Evolutionary conservation across 2,113 vertebrate species (phyloP), one percentile per base, ranked within the genome.

Genomic region (Climacteris rufus): DNA sequence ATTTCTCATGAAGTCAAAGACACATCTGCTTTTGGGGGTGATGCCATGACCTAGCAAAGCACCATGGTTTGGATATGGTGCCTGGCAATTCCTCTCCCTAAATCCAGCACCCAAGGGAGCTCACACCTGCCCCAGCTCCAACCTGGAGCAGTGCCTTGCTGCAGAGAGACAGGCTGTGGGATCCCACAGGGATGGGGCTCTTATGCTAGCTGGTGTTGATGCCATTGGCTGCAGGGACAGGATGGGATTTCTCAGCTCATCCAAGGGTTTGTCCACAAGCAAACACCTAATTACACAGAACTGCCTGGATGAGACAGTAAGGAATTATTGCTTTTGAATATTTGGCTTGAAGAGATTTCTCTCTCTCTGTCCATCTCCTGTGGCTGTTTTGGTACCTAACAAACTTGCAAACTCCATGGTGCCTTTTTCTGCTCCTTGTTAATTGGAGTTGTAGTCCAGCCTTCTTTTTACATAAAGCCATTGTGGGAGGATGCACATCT

Each of bases 121-220:
- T 72, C 31, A 7, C 71, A 50, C 19, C 45, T n/a, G 50, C 68
- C 28, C 28, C 20, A 13, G 37, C 18, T 42, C n/a, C 0, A 7
- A 25, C 28, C 50, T 10, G 2, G 10, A 47, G 42, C 1, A 0
- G 17, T 3, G n/a, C 31, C 83, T 86, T 0, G 0, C 44, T 50
- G 52, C 0, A 0, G 11, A 86, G 7, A 9, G 23, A 4, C 28
- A 9, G 28, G 39, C 70, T n/a, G 1, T 15, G 31, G 77, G 40
- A 42, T 33, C 64, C 69, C 42, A 2, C 76, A 7, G 70, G 2
- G 35, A 20, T 4, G 30, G 50, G 30, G 27, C 39, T 21, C 6
- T 7, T 80, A 11, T 3, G 5, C 69, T 9, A 8, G 60, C 65
- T 21, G 8, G 22, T 13, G 5, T 13, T 22, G 53, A 4, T 15